These are phyloP conservation scores for Callospermophilus lateralis DNA, from an alignment of 2,113 vertebrate species.

Conservation along the genomic window DNA sequence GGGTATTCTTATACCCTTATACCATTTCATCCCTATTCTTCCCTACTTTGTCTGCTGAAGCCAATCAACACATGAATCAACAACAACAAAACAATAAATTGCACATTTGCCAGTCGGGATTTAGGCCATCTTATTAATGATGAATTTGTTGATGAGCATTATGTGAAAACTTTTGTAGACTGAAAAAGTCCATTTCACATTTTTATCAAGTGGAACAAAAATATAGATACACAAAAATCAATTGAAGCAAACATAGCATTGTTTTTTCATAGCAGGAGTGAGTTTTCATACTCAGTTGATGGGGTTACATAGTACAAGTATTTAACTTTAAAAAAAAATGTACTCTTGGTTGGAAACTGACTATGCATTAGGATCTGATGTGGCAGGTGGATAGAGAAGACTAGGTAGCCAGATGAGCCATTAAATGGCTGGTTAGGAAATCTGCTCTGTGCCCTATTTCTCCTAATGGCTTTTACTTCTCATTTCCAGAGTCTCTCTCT, in stretches of 20 bases:
- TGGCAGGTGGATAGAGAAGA: background rate
- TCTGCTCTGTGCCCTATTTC: background rate
- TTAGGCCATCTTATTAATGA: background rate
- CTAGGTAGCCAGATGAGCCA: background rate
- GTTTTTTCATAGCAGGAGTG: background rate
- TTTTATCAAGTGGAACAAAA: background rate
- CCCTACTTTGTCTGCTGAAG: background rate
- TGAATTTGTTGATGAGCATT: background rate
- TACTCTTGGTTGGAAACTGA: background rate
- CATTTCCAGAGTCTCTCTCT: background rate
- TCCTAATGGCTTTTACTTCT: background rate
- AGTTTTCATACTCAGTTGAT: background rate
- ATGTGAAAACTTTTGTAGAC: background rate
- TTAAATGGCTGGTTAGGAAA: background rate
- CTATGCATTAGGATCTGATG: background rate
- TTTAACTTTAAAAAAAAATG: background rate
- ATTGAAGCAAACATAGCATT: background rate
- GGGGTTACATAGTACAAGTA: background rate
- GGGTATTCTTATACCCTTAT: too few species aligned
- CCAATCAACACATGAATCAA: background rate
- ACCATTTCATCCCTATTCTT: background rate
- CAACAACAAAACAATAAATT: background rate
- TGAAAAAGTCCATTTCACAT: background rate
- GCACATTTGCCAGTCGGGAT: background rate
- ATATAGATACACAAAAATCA: background rate